phyloP scores from a whole-genome alignment of 1,140 invertebrate species.

The Campodea augens region DNA sequence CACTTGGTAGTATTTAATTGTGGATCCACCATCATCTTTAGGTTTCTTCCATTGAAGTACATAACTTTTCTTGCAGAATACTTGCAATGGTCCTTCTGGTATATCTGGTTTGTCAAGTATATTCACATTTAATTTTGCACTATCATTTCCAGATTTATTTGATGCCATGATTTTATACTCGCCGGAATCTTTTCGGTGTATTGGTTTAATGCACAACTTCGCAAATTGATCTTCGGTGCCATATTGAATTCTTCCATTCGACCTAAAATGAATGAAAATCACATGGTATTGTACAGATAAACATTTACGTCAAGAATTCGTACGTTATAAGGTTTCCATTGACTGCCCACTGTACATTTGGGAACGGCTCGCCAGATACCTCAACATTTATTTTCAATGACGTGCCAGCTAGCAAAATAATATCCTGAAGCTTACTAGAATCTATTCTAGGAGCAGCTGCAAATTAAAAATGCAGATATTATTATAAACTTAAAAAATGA shows the following conservation, averaged over 20 bases:
- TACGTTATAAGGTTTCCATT: constrained; percentile 31
- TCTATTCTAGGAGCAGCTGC: constrained; percentile 88
- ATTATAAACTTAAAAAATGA: neutral
- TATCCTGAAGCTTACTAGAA: constrained; percentile 64
- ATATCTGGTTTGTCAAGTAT: constrained; percentile 76
- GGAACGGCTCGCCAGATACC: constrained; percentile 78
- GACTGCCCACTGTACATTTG: constrained; percentile 72
- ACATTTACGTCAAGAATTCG: too few species aligned
- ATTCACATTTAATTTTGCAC: constrained; percentile 69
- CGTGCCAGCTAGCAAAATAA: constrained; percentile 76
- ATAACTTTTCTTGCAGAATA: constrained; percentile 83
- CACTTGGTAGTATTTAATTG: constrained; percentile 81
- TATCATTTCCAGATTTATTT: constrained; percentile 71
- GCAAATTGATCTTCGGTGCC: constrained; percentile 74
- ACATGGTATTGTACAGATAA: neutral
- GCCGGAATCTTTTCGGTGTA: constrained; percentile 58
- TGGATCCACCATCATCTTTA: constrained; percentile 65
- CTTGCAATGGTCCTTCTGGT: constrained; percentile 76
- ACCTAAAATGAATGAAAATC: constrained; percentile 14
- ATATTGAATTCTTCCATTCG: constrained; percentile 45
- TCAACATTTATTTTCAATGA: constrained; percentile 80
- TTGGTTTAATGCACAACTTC: constrained; percentile 62
- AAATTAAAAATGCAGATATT: constrained; percentile 11
- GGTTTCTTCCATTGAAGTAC: constrained; percentile 88
- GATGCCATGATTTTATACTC: constrained; percentile 67